Percentiles rank a stretch among this genome's conserved stretches.
Conservation (phyloP, 2,888 invertebrate species). For the Scaptomyza reducta region DNA sequence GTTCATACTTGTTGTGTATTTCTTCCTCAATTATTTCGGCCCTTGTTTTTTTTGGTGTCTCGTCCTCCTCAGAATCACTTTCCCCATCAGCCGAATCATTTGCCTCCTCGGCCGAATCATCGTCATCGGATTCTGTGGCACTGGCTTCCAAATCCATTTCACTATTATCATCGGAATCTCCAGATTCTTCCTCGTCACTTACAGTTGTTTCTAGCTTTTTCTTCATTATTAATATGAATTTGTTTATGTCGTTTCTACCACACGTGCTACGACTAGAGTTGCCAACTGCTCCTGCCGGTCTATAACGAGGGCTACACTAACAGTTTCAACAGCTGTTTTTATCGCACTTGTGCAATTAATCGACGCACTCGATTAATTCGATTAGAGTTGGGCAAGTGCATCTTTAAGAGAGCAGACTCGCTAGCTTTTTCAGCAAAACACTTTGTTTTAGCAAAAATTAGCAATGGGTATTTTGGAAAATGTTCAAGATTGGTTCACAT, state of each 20-base stretch:
- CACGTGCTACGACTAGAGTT: conserved; percentile 46
- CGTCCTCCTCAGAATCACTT: conserved; percentile 12
- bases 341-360: not conserved
- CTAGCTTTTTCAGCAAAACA: conserved; percentile 32
- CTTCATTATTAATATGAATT: conserved; percentile 51
- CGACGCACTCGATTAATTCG: conserved; percentile 13
- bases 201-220: conserved; percentile 42
- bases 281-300: not conserved
- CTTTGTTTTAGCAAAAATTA: conserved; percentile 30
- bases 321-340: conserved; percentile 17
- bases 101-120: conserved; percentile 6
- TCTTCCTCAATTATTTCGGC: conserved; percentile 56
- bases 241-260: conserved; percentile 35
- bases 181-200: conserved; percentile 32
- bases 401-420: conserved; percentile 22
- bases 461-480: conserved; percentile 90
- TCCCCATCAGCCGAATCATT: conserved; percentile 9
- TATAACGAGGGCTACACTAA: not conserved
- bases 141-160: conserved; percentile 68
- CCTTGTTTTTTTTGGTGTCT: conserved; percentile 31
- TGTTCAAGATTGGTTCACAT: conserved; percentile 92
- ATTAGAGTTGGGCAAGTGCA: conserved; percentile 17
- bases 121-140: conserved; percentile 68
- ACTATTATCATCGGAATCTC: conserved; percentile 33
- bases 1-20: conserved; percentile 66